A percentile compares a stretch with the other conserved stretches of the same genome.
phyloP scores from a whole-genome alignment of 2,113 vertebrate genomes.

The Gallinago undulata region DNA sequence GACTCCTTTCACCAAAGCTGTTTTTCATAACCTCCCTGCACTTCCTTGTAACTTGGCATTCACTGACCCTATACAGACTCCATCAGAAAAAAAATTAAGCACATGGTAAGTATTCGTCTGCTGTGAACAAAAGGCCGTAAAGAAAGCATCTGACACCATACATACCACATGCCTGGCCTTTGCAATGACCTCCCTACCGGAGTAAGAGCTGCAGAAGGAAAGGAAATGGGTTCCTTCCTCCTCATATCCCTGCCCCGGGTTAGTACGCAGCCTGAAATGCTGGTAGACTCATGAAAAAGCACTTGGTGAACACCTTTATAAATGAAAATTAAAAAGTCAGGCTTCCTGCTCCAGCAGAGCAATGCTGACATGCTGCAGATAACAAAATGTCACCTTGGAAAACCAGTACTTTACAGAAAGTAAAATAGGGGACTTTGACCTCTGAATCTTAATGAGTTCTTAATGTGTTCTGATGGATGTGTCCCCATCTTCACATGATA shows the following conservation, averaged over 20 bases:
- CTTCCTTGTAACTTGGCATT: not conserved
- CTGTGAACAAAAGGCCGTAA: not conserved
- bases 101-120: accelerated
- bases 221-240: not conserved
- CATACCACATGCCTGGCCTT: not conserved
- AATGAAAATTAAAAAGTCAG: not conserved
- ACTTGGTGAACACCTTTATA: not conserved
- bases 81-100: not conserved
- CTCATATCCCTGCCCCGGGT: too few species aligned
- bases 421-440: not conserved
- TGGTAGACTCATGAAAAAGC: not conserved
- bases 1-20: not conserved
- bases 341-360: not conserved
- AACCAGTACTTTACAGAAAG: not conserved
- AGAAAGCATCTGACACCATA: not conserved
- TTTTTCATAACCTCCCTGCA: not conserved
- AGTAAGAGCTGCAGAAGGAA: not conserved
- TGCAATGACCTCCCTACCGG: not conserved
- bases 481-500: not conserved
- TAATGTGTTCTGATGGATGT: not conserved
- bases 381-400: not conserved
- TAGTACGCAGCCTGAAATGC: not conserved
- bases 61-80: not conserved
- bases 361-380: not conserved
- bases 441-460: not conserved